Conservation (phyloP, 2,888 invertebrate species). For the Lordiphosa fenestrarum region DNA sequence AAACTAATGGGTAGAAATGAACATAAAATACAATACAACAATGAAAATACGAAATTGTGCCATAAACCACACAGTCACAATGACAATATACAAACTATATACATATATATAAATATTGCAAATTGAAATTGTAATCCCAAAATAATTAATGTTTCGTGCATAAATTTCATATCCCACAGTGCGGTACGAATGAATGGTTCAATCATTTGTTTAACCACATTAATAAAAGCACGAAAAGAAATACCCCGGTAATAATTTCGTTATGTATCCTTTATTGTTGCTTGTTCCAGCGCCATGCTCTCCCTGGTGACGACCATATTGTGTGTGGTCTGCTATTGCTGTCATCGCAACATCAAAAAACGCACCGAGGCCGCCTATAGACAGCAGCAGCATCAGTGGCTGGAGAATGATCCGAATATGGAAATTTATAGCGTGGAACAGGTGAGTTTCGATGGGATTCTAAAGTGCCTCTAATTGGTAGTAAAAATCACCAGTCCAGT, state of each 20-base stretch:
- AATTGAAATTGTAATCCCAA: constrained; percentile 4
- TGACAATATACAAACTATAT: too few relatives aligned
- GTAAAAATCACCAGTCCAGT: too few relatives aligned
- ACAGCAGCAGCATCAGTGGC: constrained; percentile 78
- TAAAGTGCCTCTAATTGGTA: background rate
- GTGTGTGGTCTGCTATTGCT: constrained; percentile 88
- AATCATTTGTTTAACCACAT: constrained; percentile 38
- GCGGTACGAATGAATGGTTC: constrained; percentile 6
- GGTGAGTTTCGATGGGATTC: constrained; percentile 60
- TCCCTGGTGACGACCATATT: constrained; percentile 89
- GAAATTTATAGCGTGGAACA: constrained; percentile 81
- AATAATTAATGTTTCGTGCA: constrained; percentile 20
- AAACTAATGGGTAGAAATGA: too few relatives aligned
- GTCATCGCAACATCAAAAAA: constrained; percentile 81
- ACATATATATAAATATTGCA: too few relatives aligned
- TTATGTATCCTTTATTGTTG: constrained; percentile 8
- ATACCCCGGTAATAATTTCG: constrained; percentile 20
- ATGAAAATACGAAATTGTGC: too few relatives aligned
- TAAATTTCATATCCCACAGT: constrained; percentile 4
- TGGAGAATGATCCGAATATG: constrained; percentile 80
- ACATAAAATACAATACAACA: too few relatives aligned
- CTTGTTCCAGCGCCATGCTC: constrained; percentile 85
- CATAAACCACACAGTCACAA: too few relatives aligned
- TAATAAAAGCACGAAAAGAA: constrained; percentile 38
- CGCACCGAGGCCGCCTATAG: constrained; percentile 79